Conservation (phyloP, 2,113 vertebrate species). For the Dipodomys ordii region DNA sequence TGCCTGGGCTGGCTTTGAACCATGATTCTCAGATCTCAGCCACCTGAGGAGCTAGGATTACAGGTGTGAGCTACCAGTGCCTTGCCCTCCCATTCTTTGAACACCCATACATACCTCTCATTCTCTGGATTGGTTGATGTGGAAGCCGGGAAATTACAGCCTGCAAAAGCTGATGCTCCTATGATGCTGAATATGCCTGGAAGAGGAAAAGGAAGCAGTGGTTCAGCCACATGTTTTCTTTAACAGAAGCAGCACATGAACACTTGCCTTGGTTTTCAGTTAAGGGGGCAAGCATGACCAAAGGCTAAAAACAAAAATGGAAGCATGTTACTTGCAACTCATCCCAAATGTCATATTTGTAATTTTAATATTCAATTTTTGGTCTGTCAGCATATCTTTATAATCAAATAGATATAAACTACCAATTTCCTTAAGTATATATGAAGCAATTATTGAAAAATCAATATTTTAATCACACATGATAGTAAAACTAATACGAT, state of each 20-base stretch:
- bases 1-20: no score
- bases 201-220: not conserved
- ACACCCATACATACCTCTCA: fast-evolving
- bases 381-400: not conserved
- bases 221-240: not conserved
- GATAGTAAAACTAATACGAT: not conserved
- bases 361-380: conserved; percentile 17
- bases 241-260: not conserved
- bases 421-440: not conserved
- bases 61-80: no score
- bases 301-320: conserved; percentile 14
- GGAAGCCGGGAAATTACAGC: not conserved
- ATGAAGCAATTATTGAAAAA: conserved; percentile 30
- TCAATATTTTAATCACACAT: conserved; percentile 17
- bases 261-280: not conserved
- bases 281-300: not conserved
- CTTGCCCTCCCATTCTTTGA: not conserved
- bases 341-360: not conserved
- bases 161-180: no score
- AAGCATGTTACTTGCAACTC: not conserved
- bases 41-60: no score
- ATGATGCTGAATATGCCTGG: not conserved
- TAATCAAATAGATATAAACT: conserved; percentile 14
- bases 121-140: not conserved
- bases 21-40: no score